Percentiles rank a stretch among this genome's conserved stretches.
phyloP scores from a whole-genome alignment of 2,113 vertebrate species.

The Edolisoma coerulescens region DNA sequence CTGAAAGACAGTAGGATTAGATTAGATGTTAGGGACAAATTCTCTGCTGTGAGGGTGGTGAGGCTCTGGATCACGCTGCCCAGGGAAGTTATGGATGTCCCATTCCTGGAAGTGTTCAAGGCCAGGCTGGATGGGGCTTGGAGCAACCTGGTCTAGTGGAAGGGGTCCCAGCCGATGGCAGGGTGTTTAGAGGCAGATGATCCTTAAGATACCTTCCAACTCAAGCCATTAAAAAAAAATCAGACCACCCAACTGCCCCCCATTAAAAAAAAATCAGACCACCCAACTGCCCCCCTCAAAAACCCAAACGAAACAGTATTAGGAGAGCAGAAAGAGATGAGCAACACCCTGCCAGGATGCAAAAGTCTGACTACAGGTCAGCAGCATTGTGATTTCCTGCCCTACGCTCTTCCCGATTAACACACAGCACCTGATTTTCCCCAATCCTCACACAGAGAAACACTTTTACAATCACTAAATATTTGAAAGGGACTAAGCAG shows the following conservation, averaged over 20 bases:
- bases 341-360: background rate
- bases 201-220: background rate
- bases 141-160: background rate
- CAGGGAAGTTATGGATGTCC: background rate
- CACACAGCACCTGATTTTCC: background rate
- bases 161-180: background rate
- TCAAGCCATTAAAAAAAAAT: background rate
- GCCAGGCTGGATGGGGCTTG: background rate
- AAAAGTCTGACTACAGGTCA: background rate
- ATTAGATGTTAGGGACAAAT: background rate
- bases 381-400: background rate
- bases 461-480: background rate
- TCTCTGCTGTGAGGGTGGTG: background rate
- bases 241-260: background rate
- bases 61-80: background rate
- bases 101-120: background rate
- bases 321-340: background rate
- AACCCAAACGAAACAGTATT: background rate
- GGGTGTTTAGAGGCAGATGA: background rate
- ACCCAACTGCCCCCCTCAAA: background rate
- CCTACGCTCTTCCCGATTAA: background rate
- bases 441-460: background rate
- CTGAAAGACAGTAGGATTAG: background rate
- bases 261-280: background rate
- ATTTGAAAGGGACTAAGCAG: background rate